Evolutionary conservation across 1,140 invertebrate genomes (phyloP).

Genomic region (Tetragonula clypearis): DNA sequence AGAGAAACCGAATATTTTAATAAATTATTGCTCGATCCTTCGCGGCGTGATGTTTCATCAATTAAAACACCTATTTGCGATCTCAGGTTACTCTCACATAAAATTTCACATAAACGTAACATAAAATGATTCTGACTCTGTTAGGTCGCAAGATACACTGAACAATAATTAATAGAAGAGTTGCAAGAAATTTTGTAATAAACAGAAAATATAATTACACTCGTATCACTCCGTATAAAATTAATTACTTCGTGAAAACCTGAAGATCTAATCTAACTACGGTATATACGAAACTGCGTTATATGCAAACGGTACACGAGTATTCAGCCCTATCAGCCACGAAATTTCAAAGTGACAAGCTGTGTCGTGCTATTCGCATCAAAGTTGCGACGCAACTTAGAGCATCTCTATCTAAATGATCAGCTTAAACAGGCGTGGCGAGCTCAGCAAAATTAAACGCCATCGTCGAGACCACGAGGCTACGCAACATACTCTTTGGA

Average conservation of each 20-base stretch:
- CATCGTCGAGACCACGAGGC: background rate
- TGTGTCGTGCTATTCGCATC: background rate
- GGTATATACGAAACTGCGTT: background rate
- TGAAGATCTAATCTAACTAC: slow-evolving; percentile 20
- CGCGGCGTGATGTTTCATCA: too few relatives aligned
- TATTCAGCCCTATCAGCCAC: slow-evolving; percentile 19
- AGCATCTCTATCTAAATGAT: slow-evolving; percentile 23
- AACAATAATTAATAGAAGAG: too few relatives aligned
- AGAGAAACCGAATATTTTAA: too few relatives aligned
- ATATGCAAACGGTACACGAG: background rate
- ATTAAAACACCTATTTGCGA: too few relatives aligned
- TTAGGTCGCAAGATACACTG: too few relatives aligned
- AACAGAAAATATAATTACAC: background rate
- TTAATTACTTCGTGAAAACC: slow-evolving; percentile 10
- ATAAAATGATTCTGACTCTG: too few relatives aligned
- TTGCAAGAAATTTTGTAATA: too few relatives aligned
- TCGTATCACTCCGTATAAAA: background rate
- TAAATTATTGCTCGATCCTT: too few relatives aligned
- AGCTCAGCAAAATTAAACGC: slow-evolving; percentile 19
- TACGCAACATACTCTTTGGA: too few relatives aligned
- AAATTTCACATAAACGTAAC: too few relatives aligned
- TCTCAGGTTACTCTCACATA: too few relatives aligned
- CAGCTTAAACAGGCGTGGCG: background rate
- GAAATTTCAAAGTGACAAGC: slow-evolving; percentile 39
- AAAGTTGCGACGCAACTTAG: slow-evolving; percentile 5